A percentile compares a stretch with the other conserved stretches of the same genome.
Evolutionary conservation across 2,888 invertebrate species (phyloP).

Genomic region (Clistopyga incitator): DNA sequence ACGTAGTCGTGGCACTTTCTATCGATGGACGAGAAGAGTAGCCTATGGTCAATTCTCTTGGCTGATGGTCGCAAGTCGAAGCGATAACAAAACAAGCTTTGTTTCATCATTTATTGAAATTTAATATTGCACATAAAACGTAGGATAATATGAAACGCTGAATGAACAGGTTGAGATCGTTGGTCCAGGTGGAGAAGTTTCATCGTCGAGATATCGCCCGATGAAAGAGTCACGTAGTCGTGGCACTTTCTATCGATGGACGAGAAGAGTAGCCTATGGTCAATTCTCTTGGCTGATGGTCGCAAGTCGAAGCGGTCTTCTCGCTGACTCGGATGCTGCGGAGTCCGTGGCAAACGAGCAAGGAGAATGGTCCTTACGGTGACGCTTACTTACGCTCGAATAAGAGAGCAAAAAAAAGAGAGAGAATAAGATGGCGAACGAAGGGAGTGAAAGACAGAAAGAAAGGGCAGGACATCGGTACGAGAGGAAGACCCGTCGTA

Average conservation of each 20-base stretch:
- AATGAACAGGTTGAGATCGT: background rate
- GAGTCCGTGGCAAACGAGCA: slow-evolving; percentile 35
- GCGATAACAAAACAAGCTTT: too few relatives aligned
- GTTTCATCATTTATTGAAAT: too few relatives aligned
- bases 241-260: slow-evolving; percentile 46
- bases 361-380: slow-evolving; percentile 47
- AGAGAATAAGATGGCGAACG: slow-evolving; percentile 25
- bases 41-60: too few relatives aligned
- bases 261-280: slow-evolving; percentile 41
- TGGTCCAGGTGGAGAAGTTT: slow-evolving; percentile 3
- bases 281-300: slow-evolving; percentile 58
- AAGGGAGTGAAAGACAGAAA: slow-evolving; percentile 19
- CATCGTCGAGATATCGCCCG: slow-evolving; percentile 31
- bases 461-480: background rate
- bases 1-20: too few relatives aligned
- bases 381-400: slow-evolving; percentile 46
- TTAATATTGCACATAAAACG: too few relatives aligned
- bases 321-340: slow-evolving; percentile 61
- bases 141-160: background rate
- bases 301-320: slow-evolving; percentile 55
- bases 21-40: too few relatives aligned
- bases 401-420: slow-evolving; percentile 24
- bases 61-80: too few relatives aligned
- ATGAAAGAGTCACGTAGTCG: slow-evolving; percentile 48
- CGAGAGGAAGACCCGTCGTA: slow-evolving; percentile 12